Conservation (phyloP, 2,888 invertebrate species). For the Lasioglossum marginatum region DNA sequence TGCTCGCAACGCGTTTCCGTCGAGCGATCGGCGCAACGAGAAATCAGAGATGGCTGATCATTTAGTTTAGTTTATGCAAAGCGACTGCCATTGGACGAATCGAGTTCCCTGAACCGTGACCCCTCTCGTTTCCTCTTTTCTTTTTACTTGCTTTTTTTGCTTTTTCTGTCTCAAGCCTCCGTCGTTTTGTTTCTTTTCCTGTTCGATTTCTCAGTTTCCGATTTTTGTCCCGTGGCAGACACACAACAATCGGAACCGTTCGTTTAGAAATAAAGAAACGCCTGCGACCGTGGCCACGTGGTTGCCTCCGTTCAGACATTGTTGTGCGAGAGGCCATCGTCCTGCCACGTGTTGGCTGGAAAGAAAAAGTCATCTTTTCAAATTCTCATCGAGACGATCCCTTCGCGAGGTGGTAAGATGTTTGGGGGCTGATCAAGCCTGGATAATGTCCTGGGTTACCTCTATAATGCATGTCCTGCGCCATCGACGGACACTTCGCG, state of each 20-base stretch:
- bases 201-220: background rate
- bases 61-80: background rate
- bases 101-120: constrained; percentile 36
- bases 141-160: background rate
- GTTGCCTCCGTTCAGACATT: constrained; percentile 73
- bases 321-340: constrained; percentile 79
- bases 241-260: constrained; percentile 39
- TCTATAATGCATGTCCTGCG: constrained; percentile 95
- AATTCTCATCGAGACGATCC: constrained; percentile 77
- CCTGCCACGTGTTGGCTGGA: constrained; percentile 83
- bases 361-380: constrained; percentile 81
- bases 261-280: constrained; percentile 18
- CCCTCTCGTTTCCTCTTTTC: background rate
- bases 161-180: background rate
- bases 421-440: constrained; percentile 55
- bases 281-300: constrained; percentile 17
- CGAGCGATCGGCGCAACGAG: background rate
- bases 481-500: constrained; percentile 93
- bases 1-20: background rate
- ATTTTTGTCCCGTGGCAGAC: constrained; percentile 6
- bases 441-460: constrained; percentile 85
- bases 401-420: constrained; percentile 58
- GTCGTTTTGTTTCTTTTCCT: background rate
- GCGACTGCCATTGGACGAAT: constrained; percentile 41
- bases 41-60: background rate